Evolutionary conservation across 2,797 vertebrate species (phyloP).

Genomic region (Jordanella pulchra): DNA sequence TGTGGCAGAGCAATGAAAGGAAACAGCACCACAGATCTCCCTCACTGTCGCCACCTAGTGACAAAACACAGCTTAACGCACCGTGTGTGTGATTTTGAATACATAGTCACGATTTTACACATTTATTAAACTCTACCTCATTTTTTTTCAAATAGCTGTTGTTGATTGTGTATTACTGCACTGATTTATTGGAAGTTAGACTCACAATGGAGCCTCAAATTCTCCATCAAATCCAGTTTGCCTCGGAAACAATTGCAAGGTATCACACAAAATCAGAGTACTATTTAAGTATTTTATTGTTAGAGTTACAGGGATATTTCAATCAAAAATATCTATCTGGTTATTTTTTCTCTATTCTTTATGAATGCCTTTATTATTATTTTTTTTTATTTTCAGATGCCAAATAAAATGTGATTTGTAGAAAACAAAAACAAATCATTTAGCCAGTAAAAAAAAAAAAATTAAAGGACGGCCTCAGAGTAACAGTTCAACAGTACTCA

Average conservation of each 20-base stretch:
- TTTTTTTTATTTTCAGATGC: neutral
- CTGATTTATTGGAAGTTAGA: neutral
- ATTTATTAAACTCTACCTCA: neutral
- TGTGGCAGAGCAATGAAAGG: conserved; percentile 60
- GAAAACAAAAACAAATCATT: neutral
- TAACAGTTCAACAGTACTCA: neutral
- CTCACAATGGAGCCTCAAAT: neutral
- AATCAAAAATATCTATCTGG: neutral
- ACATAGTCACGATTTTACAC: neutral
- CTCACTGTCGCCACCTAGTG: conserved; percentile 66
- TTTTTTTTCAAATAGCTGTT: no score
- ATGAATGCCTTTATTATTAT: neutral
- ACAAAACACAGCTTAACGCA: neutral
- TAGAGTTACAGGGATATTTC: neutral
- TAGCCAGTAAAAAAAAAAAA: neutral
- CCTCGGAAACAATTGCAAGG: neutral
- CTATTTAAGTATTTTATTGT: neutral
- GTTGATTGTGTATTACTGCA: neutral
- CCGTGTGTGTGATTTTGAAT: neutral
- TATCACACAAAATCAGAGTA: neutral
- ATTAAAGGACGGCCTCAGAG: neutral
- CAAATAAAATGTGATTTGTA: neutral
- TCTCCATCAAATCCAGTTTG: neutral
- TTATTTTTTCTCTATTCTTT: neutral
- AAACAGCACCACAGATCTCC: conserved; percentile 16